These are phyloP conservation scores for Aselliscus stoliczkanus DNA, from an alignment of 2,797 vertebrate genomes.

Conservation along the genomic window DNA sequence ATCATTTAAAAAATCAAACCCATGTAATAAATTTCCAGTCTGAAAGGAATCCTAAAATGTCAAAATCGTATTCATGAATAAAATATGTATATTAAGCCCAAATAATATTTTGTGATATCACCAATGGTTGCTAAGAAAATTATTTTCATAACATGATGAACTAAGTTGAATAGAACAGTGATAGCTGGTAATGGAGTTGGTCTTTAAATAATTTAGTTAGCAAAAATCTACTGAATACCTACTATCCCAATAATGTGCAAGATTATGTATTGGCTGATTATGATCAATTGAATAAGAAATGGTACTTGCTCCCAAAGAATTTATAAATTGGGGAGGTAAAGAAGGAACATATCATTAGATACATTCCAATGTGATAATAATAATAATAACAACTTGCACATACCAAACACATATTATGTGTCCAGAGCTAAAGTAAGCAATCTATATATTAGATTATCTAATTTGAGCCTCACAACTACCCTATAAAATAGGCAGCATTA, in stretches of 20 bases:
- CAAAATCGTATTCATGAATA: background rate
- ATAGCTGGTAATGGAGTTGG: background rate
- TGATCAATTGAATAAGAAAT: background rate
- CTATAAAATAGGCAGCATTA: background rate
- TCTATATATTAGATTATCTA: background rate
- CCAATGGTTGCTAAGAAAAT: background rate
- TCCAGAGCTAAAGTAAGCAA: background rate
- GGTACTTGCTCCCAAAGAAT: background rate
- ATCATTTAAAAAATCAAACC: background rate
- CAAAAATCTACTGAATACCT: background rate
- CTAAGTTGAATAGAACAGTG: background rate
- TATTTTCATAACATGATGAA: background rate
- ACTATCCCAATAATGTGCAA: background rate
- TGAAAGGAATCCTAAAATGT: background rate
- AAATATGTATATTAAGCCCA: background rate
- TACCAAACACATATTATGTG: background rate
- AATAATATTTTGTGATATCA: background rate
- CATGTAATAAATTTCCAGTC: background rate
- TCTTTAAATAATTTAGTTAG: background rate
- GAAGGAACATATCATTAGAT: background rate
- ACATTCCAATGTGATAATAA: background rate
- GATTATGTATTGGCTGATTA: background rate
- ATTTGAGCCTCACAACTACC: background rate
- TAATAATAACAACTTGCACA: background rate
- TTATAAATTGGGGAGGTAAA: background rate